phyloP scores from a whole-genome alignment of 2,113 vertebrate genomes.

The Scytalopus superciliaris region DNA sequence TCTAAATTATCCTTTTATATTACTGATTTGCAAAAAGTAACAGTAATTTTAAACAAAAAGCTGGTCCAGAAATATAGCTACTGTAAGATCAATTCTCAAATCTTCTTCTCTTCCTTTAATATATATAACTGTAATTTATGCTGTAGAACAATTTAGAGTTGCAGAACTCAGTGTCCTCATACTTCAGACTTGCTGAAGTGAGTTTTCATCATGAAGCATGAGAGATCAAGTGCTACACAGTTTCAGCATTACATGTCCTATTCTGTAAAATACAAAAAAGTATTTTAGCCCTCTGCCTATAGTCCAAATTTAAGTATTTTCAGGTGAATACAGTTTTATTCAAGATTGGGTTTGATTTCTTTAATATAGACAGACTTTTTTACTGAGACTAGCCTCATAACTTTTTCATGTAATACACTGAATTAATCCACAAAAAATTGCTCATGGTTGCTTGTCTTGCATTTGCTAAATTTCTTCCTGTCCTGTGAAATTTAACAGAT shows the following conservation, averaged over 20 bases:
- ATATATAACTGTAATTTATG: neutral
- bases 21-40: neutral
- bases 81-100: neutral
- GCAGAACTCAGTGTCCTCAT: neutral
- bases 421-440: neutral
- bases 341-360: neutral
- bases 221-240: neutral
- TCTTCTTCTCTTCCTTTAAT: neutral
- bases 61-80: neutral
- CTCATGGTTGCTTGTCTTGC: neutral
- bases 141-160: neutral
- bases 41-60: neutral
- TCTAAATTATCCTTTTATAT: neutral
- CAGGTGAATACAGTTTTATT: neutral
- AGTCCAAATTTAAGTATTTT: neutral
- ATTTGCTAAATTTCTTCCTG: neutral
- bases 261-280: neutral
- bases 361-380: neutral
- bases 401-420: neutral
- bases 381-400: too few species aligned
- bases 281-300: neutral
- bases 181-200: neutral
- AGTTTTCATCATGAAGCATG: neutral
- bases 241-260: neutral
- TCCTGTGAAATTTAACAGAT: neutral